A percentile compares a stretch with the other conserved stretches of the same genome.
Evolutionary conservation across 2,888 invertebrate genomes (phyloP).

Genomic region (Alentia gelatinosa): DNA sequence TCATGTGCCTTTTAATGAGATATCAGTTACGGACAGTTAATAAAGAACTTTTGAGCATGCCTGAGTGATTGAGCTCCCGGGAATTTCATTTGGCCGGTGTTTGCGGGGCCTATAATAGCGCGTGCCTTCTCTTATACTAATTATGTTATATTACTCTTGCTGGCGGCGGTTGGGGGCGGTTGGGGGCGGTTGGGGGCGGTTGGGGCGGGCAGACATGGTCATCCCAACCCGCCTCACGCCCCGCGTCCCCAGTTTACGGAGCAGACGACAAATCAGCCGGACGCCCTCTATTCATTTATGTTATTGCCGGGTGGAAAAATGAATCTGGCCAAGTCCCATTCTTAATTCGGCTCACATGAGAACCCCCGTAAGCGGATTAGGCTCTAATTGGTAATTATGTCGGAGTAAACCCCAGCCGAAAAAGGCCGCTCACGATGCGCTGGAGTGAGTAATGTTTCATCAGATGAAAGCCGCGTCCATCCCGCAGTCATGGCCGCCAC

Average conservation of each 20-base stretch:
- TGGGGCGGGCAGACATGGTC: background rate
- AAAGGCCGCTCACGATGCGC: background rate
- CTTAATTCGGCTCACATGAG: conserved; percentile 33
- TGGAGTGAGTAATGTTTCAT: no score
- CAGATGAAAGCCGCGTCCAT: no score
- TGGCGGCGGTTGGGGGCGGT: background rate
- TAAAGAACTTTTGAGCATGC: background rate
- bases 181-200: no score
- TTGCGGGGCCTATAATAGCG: background rate
- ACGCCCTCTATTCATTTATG: background rate
- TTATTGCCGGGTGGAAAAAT: conserved; percentile 15
- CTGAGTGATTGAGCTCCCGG: background rate
- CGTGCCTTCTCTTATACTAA: background rate
- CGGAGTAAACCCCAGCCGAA: background rate
- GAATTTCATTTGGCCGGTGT: conserved; percentile 42
- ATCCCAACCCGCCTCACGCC: background rate
- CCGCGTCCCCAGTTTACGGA: background rate
- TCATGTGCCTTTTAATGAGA: conserved; percentile 18
- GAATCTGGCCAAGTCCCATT: background rate
- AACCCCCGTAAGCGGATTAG: background rate
- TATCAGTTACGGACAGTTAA: background rate
- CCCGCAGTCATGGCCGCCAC: no score
- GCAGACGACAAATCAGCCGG: background rate
- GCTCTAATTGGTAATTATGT: conserved; percentile 19
- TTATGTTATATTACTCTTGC: background rate